Percentiles rank a stretch among this genome's conserved stretches.
Conservation (phyloP, 2,888 invertebrate genomes). For the Onchidella celtica region DNA sequence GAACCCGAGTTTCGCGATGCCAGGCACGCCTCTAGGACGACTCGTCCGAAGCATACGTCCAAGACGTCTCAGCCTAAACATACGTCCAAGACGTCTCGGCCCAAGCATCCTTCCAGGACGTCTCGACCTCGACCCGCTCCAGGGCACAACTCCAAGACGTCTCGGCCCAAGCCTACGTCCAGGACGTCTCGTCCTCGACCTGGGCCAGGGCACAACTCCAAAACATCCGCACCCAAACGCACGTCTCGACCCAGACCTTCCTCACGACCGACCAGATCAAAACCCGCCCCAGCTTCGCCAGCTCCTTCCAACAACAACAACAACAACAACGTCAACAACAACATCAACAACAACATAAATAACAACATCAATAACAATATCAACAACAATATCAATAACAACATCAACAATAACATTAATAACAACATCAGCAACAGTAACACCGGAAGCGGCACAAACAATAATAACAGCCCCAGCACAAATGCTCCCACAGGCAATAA, state of each 20-base stretch:
- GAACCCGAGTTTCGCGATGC: too few species aligned
- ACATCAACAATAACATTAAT: background rate
- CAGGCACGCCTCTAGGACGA: too few species aligned
- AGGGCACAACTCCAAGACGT: too few species aligned
- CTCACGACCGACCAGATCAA: background rate
- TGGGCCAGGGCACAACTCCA: too few species aligned
- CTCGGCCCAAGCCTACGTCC: slow-evolving; percentile 10
- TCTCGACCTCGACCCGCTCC: too few species aligned
- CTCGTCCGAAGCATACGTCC: too few species aligned
- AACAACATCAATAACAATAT: background rate
- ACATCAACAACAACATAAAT: background rate
- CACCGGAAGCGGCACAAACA: background rate
- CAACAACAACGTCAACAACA: background rate
- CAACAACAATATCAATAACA: too few species aligned
- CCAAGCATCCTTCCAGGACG: background rate
- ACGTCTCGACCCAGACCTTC: background rate
- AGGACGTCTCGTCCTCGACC: background rate
- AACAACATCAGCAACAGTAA: background rate
- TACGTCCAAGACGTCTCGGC: slow-evolving; percentile 2
- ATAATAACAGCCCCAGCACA: background rate
- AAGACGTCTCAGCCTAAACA: too few species aligned
- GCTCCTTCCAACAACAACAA: background rate
- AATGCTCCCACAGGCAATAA: background rate
- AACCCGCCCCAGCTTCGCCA: background rate
- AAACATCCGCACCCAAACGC: background rate